These are phyloP conservation scores for Caerostris extrusa DNA, from an alignment of 1,140 invertebrate genomes.

Conservation along the genomic window DNA sequence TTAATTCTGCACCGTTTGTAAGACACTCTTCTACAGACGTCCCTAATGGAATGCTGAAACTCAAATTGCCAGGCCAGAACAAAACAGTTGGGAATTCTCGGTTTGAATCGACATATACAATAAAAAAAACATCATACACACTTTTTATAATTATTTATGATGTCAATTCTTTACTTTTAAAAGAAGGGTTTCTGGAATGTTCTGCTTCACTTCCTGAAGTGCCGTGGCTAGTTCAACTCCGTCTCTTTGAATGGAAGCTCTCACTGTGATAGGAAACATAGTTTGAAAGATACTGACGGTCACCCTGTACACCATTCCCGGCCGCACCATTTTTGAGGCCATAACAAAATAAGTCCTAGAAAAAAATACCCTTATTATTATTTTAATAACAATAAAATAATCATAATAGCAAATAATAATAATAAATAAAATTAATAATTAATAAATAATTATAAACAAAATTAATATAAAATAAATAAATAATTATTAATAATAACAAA, in stretches of 20 bases:
- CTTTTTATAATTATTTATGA: neutral
- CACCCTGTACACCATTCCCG: constrained; percentile 92
- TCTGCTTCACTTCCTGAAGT: constrained; percentile 88
- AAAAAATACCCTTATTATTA: neutral
- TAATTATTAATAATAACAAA: no score
- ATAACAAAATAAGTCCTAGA: constrained; percentile 92
- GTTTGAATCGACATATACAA: no score
- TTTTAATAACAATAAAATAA: no score
- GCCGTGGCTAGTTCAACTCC: constrained; percentile 92
- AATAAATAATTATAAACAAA: no score
- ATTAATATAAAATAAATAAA: no score
- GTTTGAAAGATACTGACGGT: constrained; percentile 89
- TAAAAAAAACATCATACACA: neutral
- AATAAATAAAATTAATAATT: no score
- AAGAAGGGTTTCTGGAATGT: constrained; percentile 91
- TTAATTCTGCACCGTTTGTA: no score
- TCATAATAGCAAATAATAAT: no score
- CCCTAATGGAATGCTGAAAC: no score
- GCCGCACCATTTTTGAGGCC: constrained; percentile 91
- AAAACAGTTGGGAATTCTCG: no score
- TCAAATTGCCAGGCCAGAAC: no score
- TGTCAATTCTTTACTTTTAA: constrained; percentile 82
- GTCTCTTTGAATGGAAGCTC: constrained; percentile 91
- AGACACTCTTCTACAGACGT: no score
- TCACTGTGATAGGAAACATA: constrained; percentile 88